A percentile compares a stretch with the other conserved stretches of the same genome.
Conservation (phyloP, 2,797 vertebrate species). For the Thalassophryne amazonica region DNA sequence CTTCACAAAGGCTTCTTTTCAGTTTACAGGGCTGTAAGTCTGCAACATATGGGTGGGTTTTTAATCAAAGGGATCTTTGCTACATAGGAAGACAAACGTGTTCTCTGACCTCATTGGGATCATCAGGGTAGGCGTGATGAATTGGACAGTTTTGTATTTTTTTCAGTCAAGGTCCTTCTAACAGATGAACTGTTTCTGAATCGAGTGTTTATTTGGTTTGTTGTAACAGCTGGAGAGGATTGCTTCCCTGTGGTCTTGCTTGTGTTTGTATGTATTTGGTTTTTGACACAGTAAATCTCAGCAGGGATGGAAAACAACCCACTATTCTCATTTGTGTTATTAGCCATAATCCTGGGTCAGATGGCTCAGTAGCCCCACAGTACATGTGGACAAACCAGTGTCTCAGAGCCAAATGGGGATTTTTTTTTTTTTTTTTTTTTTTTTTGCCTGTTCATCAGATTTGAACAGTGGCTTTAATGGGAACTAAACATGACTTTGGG, state of each 20-base stretch:
- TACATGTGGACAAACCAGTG: constrained; percentile 2
- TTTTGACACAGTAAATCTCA: constrained; percentile 46
- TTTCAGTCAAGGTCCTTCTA: not conserved
- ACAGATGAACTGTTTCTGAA: constrained; percentile 15
- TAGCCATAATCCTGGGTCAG: constrained; percentile 18
- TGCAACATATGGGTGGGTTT: constrained; percentile 9
- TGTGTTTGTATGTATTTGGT: constrained; percentile 42
- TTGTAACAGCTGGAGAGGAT: constrained; percentile 54
- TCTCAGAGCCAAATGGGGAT: constrained; percentile 13
- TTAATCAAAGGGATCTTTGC: not conserved
- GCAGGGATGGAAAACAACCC: constrained; percentile 23
- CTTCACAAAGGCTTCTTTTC: constrained; percentile 3
- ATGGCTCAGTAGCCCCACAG: not conserved
- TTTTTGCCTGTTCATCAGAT: not conserved
- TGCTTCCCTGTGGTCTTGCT: constrained; percentile 12
- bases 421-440: no score
- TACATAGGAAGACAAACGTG: not conserved
- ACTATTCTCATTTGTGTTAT: constrained; percentile 22
- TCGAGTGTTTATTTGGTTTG: constrained; percentile 43
- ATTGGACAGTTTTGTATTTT: constrained; percentile 1
- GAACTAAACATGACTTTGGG: constrained; percentile 3
- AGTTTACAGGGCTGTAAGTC: not conserved
- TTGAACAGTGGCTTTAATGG: not conserved
- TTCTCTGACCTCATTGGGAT: not conserved
- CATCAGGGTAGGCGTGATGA: no score